Conservation (phyloP, 1,140 invertebrate species). For the Ceratina australensis region DNA sequence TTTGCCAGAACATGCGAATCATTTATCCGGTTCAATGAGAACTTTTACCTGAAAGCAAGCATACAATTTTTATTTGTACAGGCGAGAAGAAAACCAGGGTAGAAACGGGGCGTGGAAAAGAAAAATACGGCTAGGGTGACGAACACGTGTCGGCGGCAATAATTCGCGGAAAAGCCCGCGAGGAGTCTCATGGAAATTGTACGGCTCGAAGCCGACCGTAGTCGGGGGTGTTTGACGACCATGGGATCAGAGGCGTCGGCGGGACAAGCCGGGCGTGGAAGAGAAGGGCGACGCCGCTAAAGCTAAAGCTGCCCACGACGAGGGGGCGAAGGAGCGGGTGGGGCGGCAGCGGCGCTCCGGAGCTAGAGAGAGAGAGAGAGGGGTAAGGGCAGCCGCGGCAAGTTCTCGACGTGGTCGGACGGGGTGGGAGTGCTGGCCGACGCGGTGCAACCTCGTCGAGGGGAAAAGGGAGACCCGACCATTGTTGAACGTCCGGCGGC, state of each 20-base stretch:
- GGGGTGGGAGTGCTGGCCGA: no score
- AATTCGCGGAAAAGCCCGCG: no score
- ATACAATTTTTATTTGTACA: no score
- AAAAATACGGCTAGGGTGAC: no score
- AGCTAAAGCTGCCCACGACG: slow-evolving; percentile 24
- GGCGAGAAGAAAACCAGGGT: no score
- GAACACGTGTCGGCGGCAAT: no score
- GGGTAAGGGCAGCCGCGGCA: slow-evolving; percentile 13
- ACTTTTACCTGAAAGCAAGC: background rate
- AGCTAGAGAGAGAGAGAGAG: background rate
- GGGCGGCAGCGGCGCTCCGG: background rate
- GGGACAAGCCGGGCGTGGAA: slow-evolving; percentile 49
- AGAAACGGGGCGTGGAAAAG: no score
- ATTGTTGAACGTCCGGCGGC: slow-evolving; percentile 75
- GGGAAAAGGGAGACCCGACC: slow-evolving; percentile 59
- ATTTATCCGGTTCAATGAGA: no score
- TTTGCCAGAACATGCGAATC: background rate
- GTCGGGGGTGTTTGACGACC: slow-evolving; percentile 71
- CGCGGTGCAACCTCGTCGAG: background rate
- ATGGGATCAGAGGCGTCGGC: slow-evolving; percentile 63
- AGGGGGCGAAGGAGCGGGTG: slow-evolving; percentile 11
- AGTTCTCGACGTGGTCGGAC: slow-evolving; percentile 36
- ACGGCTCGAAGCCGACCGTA: slow-evolving; percentile 62
- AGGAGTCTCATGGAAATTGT: slow-evolving; percentile 29
- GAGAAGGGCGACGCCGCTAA: slow-evolving; percentile 54